Evolutionary conservation across 2,797 vertebrate genomes (phyloP).

Genomic region (Cichlasoma orientale): DNA sequence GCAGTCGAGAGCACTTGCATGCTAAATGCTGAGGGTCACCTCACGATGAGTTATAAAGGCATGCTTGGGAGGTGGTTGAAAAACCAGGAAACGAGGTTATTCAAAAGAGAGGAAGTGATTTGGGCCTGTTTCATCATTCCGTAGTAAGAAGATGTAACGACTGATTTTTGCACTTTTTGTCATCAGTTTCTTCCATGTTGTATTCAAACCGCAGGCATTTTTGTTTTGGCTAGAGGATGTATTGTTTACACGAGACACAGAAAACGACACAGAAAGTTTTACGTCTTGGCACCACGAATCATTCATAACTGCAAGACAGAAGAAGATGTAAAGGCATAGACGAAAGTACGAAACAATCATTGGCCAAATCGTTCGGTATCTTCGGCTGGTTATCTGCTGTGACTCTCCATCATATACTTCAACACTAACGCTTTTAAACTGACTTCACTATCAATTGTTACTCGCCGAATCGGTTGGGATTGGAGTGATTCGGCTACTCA

Average conservation of each 20-base stretch:
- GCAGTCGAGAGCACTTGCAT: slow-evolving; percentile 74
- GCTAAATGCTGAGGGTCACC: slow-evolving; percentile 76
- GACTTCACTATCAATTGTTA: slow-evolving; percentile 20
- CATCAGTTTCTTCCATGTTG: slow-evolving; percentile 45
- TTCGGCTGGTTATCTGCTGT: slow-evolving; percentile 54
- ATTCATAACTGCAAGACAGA: slow-evolving; percentile 81
- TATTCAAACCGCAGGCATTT: slow-evolving; percentile 66
- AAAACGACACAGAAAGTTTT: slow-evolving; percentile 72
- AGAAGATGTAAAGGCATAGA: slow-evolving; percentile 79
- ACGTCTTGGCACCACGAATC: slow-evolving; percentile 82
- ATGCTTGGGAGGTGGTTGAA: slow-evolving; percentile 72
- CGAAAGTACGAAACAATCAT: slow-evolving; percentile 80
- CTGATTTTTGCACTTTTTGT: slow-evolving; percentile 60
- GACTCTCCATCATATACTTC: slow-evolving; percentile 47
- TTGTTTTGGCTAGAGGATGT: slow-evolving; percentile 78
- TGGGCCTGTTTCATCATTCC: slow-evolving; percentile 56
- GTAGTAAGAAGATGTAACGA: slow-evolving; percentile 48
- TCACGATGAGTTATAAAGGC: slow-evolving; percentile 75
- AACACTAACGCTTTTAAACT: slow-evolving; percentile 27
- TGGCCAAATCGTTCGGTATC: slow-evolving; percentile 62
- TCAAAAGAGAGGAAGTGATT: slow-evolving; percentile 60
- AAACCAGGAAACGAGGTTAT: slow-evolving; percentile 63
- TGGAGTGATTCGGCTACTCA: slow-evolving; percentile 24
- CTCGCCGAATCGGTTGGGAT: slow-evolving; percentile 29
- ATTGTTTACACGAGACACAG: slow-evolving; percentile 77